Evolutionary conservation across 64 coral and sea anemone genomes (phyloP), one percentile per base, ranked within the genome.

Genomic region (Cladopsammia gracilis): DNA sequence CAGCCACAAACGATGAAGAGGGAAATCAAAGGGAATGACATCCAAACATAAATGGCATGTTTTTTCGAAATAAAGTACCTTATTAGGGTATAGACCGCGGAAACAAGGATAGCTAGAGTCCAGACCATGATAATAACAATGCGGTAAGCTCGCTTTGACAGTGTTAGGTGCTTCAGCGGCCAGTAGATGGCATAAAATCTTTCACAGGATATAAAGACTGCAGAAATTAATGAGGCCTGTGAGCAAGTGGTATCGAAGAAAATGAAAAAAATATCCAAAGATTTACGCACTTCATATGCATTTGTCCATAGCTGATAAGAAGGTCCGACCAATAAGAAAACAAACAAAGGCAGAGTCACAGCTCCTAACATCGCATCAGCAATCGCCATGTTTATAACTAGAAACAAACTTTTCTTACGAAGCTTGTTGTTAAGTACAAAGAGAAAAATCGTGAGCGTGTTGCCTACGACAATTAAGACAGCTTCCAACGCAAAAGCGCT

Each of bases 281-380:
- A 75, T 14, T 0, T 1, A 7, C 9, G 8, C 26, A 19, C 44
- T 48, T 3, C 6, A 6, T 6, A 34, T 34, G 34, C 34, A 34
- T 1, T 9, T 14, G 42, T 18, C 72, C 72, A 75, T 7, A 75
- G 44, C 3, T 48, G 14, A 48, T 18, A 75, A 49, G 48, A 4
- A 19, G 14, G 42, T 11, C 43, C 72, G 5, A 47, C 46, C 53
- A 7, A 56, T 4, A 75, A 18, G 15, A 14, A 75, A n/a, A 48
- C 15, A 49, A 16, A 75, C 10, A 47, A 18, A 16, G 72, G 72
- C 6, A 75, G 18, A 75, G 43, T 48, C 14, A 75, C 1, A 3
- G 44, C 72, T 20, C 72, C 72, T 75, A 75, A 42, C 69, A 71
- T 71, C 8, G 26, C 11, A 71, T 71, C 69, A 71, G 69, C 25